Evolutionary conservation across 1,140 invertebrate species (phyloP), one percentile per base, ranked within the genome.

Genomic region (Theocolax elegans): DNA sequence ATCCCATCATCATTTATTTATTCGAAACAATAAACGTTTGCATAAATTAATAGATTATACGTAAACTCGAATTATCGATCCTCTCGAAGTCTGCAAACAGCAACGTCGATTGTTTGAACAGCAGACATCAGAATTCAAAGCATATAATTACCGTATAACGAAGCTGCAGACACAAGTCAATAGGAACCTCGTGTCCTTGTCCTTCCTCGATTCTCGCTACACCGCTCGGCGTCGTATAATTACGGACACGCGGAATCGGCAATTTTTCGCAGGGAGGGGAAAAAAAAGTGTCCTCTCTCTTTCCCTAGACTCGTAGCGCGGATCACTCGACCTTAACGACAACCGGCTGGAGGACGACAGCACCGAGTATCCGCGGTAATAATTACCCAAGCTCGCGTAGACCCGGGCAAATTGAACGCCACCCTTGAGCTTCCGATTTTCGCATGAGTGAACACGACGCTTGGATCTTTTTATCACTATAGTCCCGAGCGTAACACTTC

Each of bases 341-440:
- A 3, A 13, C 1, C 23, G 25, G 2, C 3, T 12, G 12, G 49
- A 12, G 15, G 4, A 19, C 13, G 19, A 25, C 40, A 10, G 15
- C 2, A 15, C 1, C 29, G 29, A 49, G 0, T 44, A 60, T 44
- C 12, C n/a, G 25, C 17, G 19, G 21, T 23, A 4, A 15, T 40
- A 38, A 66, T 54, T 54, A 56, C 51, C 51, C 12, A 31, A 21
- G 51, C 53, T 27, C 19, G 51, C 19, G 31, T 21, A 15, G 0
- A 29, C 15, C 15, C 17, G 12, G 53, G 35, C 7, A 53, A 65
- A 65, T 53, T 65, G 27, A 40, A 40, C 21, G 21, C 35, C 44
- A 29, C 40, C 65, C 65, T 59, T 49, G 15, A 48, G 17, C 44
- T 59, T 59, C 54, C 40, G 17, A 12, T 3, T 46, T 46, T 46